Evolutionary conservation across 2,113 vertebrate species (phyloP), one percentile per base, ranked within the genome.

Genomic region (Maccullochella peelii): DNA sequence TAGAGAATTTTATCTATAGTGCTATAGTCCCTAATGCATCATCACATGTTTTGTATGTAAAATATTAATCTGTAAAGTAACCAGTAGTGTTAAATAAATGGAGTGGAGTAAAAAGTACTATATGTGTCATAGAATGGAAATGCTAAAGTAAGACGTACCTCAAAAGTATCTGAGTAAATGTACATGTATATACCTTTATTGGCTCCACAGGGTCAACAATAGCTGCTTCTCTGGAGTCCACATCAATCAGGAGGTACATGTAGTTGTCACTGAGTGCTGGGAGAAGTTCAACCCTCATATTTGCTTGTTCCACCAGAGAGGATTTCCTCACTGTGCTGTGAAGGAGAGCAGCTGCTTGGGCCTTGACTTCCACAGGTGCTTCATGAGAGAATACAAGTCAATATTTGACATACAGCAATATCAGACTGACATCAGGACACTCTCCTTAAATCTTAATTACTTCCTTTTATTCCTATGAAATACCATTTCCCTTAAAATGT

Each of bases 211-310:
- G 98, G 74, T 99, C 98, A 0, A 99, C 97, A 0, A 99, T 89
- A 5, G 98, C 98, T 0, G 98, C 98, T 86, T 99, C 97, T 84
- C 81, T 96, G 9, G 97, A 96, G 55, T 97, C 96, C 61, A 94
- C 94, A 1, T 99, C 98, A 0, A 99, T 97, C 69, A 99, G 93
- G 8, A 99, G 97, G 92, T 99, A 99, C 98, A 99, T 99, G 94
- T 99, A 99, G 94, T 99, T 99, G 94, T 99, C 98, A 0, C 95
- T 96, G 80, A 99, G 97, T 0, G 98, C 98, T 0, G 98, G 98
- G 8, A 99, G 91, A 0, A 98, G 82, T 89, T 98, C 97, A 10
- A 99, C 84, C 96, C 95, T 98, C 98, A 99, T 99, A 90, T 92
- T 16, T 66, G 81, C 88, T 85, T 97, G 96, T 1, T 90, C 70